Conservation (phyloP, 2,888 invertebrate genomes). For the Lumbricus terrestris region DNA sequence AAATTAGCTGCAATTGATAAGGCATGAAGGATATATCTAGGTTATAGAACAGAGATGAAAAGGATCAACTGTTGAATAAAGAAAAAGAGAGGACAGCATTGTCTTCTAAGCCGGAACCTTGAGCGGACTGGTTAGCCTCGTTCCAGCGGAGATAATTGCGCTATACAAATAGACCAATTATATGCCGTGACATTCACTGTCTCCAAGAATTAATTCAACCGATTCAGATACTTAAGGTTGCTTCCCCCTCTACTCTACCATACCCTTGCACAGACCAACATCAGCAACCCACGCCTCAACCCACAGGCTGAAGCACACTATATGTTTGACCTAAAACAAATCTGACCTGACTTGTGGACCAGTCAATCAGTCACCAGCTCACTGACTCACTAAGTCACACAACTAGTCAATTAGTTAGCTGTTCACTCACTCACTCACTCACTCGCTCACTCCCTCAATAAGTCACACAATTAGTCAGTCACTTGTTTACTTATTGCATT, state of each 20-base stretch:
- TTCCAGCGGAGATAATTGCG: background rate
- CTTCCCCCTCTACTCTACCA: no score
- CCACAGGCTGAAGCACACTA: background rate
- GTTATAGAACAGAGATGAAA: background rate
- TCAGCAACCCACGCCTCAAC: background rate
- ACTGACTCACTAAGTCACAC: background rate
- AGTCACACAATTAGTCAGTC: background rate
- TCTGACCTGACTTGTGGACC: background rate
- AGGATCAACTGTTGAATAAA: background rate
- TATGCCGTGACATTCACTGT: background rate
- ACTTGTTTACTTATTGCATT: background rate
- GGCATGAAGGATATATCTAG: no score
- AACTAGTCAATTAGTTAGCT: background rate
- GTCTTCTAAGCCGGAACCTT: background rate
- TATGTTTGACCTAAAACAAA: background rate
- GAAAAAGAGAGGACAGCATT: background rate
- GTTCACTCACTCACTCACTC: background rate
- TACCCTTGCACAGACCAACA: background rate
- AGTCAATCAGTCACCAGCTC: background rate
- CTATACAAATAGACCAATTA: background rate
- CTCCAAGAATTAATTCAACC: background rate
- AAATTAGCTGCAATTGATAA: background rate
- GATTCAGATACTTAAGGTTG: background rate
- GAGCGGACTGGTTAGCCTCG: background rate
- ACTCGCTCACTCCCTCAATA: background rate